A percentile compares a stretch with the other conserved stretches of the same genome.
phyloP scores from a whole-genome alignment of 1,140 invertebrate genomes.

The Rhagoletis pomonella region DNA sequence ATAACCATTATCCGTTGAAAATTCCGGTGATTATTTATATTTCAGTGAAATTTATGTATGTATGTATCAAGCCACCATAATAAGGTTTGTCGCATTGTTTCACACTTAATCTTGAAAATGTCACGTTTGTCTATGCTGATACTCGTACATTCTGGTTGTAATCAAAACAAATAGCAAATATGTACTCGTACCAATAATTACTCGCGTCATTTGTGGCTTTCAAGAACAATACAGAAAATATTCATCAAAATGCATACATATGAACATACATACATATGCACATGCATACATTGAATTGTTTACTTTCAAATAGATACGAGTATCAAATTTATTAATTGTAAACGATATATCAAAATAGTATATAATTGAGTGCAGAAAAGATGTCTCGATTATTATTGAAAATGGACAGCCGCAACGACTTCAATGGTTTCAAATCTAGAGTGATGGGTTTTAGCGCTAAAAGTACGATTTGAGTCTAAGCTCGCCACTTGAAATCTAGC shows the following conservation, averaged over 20 bases:
- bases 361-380: not conserved
- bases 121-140: not conserved
- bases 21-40: constrained; percentile 22
- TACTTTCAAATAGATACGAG: not conserved
- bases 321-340: not conserved
- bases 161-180: not conserved
- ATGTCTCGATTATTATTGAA: not conserved
- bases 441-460: not conserved
- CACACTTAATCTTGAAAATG: constrained; percentile 28
- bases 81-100: not conserved
- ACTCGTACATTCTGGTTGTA: not conserved
- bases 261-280: not conserved
- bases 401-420: not conserved
- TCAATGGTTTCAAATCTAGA: not conserved
- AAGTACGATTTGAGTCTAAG: not conserved
- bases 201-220: not conserved
- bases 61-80: not conserved
- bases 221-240: not conserved
- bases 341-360: not conserved
- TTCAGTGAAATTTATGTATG: not conserved
- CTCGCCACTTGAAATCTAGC: not conserved
- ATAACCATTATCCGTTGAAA: not conserved
- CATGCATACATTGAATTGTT: constrained; percentile 2
- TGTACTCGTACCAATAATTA: not conserved
- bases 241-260: not conserved